phyloP scores from a whole-genome alignment of 1,140 invertebrate genomes.

The Drosophila paulistorum region DNA sequence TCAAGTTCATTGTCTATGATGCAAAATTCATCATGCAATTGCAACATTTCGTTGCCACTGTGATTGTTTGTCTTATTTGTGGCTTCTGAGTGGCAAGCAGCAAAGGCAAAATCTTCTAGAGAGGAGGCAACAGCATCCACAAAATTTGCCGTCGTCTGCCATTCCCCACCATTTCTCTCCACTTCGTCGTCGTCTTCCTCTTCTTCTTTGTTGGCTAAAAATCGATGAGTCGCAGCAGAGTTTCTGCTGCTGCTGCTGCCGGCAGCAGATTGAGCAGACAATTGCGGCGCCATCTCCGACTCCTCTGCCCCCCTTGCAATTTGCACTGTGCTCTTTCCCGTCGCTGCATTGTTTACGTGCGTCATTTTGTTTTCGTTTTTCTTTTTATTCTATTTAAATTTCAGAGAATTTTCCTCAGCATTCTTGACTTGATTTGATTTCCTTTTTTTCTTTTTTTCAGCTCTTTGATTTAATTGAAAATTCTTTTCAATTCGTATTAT shows the following conservation, averaged over 20 bases:
- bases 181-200: conserved; percentile 18
- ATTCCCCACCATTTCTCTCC: not conserved
- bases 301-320: conserved; percentile 11
- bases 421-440: conserved; percentile 15
- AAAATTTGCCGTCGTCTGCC: conserved; percentile 10
- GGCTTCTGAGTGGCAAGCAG: conserved; percentile 57
- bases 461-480: conserved; percentile 38
- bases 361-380: conserved; percentile 56
- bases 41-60: conserved; percentile 35
- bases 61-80: conserved; percentile 13
- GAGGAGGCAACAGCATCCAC: conserved; percentile 41
- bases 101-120: conserved; percentile 63
- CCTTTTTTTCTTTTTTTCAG: conserved; percentile 15
- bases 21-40: conserved; percentile 59
- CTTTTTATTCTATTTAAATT: conserved; percentile 38
- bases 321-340: not conserved
- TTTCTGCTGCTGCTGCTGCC: conserved; percentile 50
- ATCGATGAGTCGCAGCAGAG: conserved; percentile 52
- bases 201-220: conserved; percentile 48
- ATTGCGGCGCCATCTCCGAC: conserved; percentile 7
- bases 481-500: conserved; percentile 52
- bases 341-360: conserved; percentile 69
- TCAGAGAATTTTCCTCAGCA: conserved; percentile 19
- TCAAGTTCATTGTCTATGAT: conserved; percentile 73
- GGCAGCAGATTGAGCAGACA: conserved; percentile 41